Evolutionary conservation across 2,888 invertebrate genomes (phyloP).

Genomic region (Lottia scabra): DNA sequence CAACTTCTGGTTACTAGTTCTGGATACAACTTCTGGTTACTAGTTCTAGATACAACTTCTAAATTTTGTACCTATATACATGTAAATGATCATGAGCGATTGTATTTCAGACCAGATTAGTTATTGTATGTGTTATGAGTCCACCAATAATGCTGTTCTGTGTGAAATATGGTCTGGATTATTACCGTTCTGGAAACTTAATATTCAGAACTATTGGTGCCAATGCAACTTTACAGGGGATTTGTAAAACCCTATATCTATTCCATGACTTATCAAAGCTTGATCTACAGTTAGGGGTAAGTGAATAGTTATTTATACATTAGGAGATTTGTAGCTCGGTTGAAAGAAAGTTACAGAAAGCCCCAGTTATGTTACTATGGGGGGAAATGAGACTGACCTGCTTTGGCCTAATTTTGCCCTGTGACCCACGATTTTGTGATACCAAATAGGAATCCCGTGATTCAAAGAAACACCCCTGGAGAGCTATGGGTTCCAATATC

Average conservation of each 20-base stretch:
- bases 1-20: too few relatives aligned
- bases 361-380: too few relatives aligned
- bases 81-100: background rate
- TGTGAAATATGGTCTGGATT: slow-evolving; percentile 37
- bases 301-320: slow-evolving; percentile 13
- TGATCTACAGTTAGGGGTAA: slow-evolving; percentile 62
- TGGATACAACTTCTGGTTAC: too few relatives aligned
- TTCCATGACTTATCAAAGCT: slow-evolving; percentile 56
- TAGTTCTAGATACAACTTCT: too few relatives aligned
- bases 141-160: slow-evolving; percentile 45
- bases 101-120: slow-evolving; percentile 40
- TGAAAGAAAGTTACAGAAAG: too few relatives aligned
- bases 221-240: slow-evolving; percentile 46
- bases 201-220: slow-evolving; percentile 64
- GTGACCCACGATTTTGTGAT: too few relatives aligned
- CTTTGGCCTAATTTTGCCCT: too few relatives aligned
- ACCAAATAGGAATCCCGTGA: too few relatives aligned
- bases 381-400: too few relatives aligned
- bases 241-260: slow-evolving; percentile 51
- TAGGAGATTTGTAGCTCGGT: too few relatives aligned
- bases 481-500: too few relatives aligned
- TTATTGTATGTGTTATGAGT: slow-evolving; percentile 40
- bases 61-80: background rate
- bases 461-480: too few relatives aligned
- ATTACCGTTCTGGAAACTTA: slow-evolving; percentile 54